Percentiles rank a stretch among this genome's conserved stretches.
Conservation (phyloP, 2,888 invertebrate species). For the Nowickia ferox region DNA sequence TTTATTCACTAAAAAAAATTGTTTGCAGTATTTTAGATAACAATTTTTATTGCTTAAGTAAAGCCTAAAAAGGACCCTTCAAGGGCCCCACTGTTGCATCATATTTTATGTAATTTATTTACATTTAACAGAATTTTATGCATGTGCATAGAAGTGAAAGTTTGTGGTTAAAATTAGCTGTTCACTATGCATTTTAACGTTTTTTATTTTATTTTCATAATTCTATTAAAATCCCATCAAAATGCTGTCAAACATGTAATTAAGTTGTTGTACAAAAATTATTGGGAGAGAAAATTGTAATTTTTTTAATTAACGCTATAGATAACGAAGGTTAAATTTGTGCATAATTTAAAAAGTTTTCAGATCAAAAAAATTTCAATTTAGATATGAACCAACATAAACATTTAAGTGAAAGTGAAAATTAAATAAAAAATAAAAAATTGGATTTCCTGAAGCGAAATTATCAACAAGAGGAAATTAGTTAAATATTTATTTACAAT, state of each 20-base stretch:
- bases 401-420: too few relatives aligned
- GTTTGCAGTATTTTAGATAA: too few relatives aligned
- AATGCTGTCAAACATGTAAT: constrained; percentile 39
- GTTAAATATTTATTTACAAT: too few relatives aligned
- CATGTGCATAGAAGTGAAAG: neutral
- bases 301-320: constrained; percentile 17
- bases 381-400: neutral
- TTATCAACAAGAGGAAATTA: too few relatives aligned
- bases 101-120: neutral
- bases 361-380: neutral
- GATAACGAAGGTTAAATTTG: neutral
- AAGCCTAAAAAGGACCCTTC: neutral
- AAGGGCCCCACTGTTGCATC: neutral
- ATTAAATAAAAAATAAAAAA: too few relatives aligned
- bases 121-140: neutral
- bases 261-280: constrained; percentile 18
- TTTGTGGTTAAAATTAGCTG: constrained; percentile 32
- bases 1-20: neutral
- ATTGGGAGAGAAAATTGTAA: constrained; percentile 1
- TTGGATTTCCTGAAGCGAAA: too few relatives aligned
- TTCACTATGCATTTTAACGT: neutral
- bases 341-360: neutral
- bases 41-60: neutral
- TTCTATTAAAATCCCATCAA: constrained; percentile 55
- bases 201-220: constrained; percentile 16